Conservation (phyloP, 2,888 invertebrate species). For the Nomada ruficornis region DNA sequence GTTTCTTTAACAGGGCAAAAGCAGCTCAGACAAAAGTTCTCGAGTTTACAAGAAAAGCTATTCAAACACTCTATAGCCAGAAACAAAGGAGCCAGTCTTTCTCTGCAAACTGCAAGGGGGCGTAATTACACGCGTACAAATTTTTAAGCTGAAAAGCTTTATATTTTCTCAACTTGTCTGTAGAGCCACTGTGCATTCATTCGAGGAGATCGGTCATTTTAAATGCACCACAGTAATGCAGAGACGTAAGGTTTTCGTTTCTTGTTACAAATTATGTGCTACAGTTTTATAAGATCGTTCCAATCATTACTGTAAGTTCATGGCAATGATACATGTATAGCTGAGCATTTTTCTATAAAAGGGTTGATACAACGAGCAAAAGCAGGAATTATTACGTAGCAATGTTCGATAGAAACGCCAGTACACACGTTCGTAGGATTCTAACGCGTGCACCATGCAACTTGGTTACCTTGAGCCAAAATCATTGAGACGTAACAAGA, state of each 20-base stretch:
- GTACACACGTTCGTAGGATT: conserved; percentile 34
- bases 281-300: not conserved
- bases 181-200: no score
- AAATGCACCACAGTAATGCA: not conserved
- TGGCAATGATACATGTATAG: not conserved
- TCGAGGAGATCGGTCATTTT: no score
- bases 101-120: no score
- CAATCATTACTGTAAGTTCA: not conserved
- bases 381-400: not conserved
- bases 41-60: no score
- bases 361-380: not conserved
- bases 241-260: not conserved
- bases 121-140: no score
- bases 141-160: no score
- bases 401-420: conserved; percentile 44
- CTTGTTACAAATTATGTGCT: not conserved
- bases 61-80: no score
- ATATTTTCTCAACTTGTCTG: no score
- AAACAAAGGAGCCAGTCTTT: no score
- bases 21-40: no score
- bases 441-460: conserved; percentile 51
- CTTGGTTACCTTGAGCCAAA: conserved; percentile 82
- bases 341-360: not conserved
- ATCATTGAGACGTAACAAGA: conserved; percentile 81
- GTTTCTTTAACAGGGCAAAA: no score